Percentiles rank a stretch among this genome's conserved stretches.
Evolutionary conservation across 1,140 invertebrate genomes (phyloP).

Genomic region (Pararge aegeria): DNA sequence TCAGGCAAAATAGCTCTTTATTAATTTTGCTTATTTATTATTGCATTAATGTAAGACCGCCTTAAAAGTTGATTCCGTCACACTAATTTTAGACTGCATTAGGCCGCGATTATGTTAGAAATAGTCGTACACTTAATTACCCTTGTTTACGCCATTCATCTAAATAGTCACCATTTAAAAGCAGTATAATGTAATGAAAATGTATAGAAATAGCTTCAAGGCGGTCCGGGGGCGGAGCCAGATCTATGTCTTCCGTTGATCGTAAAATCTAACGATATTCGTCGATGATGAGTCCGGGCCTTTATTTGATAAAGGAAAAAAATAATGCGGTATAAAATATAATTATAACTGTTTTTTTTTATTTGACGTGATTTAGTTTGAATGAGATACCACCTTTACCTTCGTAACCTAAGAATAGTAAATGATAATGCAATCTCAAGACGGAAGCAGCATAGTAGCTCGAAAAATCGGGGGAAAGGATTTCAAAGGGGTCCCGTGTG

Average conservation of each 20-base stretch:
- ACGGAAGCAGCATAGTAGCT: too few relatives aligned
- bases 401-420: too few relatives aligned
- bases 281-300: conserved; percentile 1
- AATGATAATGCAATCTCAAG: too few relatives aligned
- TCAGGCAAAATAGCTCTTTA: too few relatives aligned
- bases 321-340: conserved; percentile 9
- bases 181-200: conserved; percentile 36
- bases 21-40: too few relatives aligned
- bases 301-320: conserved; percentile 17
- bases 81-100: conserved; percentile 66
- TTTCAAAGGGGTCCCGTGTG: too few relatives aligned
- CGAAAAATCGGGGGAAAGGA: too few relatives aligned
- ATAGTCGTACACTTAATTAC: conserved; percentile 59
- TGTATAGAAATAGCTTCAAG: conserved; percentile 42
- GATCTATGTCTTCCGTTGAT: conserved; percentile 46
- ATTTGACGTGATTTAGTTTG: too few relatives aligned
- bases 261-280: conserved; percentile 44
- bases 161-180: conserved; percentile 50
- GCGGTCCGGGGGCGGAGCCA: conserved; percentile 40
- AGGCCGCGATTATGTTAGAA: conserved; percentile 53
- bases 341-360: neutral
- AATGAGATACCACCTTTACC: too few relatives aligned
- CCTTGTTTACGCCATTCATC: conserved; percentile 53
- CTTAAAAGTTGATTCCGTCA: conserved; percentile 37
- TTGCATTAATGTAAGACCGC: conserved; percentile 42